Conservation (phyloP, 2,113 vertebrate genomes). For the Coregonus clupeaformis region DNA sequence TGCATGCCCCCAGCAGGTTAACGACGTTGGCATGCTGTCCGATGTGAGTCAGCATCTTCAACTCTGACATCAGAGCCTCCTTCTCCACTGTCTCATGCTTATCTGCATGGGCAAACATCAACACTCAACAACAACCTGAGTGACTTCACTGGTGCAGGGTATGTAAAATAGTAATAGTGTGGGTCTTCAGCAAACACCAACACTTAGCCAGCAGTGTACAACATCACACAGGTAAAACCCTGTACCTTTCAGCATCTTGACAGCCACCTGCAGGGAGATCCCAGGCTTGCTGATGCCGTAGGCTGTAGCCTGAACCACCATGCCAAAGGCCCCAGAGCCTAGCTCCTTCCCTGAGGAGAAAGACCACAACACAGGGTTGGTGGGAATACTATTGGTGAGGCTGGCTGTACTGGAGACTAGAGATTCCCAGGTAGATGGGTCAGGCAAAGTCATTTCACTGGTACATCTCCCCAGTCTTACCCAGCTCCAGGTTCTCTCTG, state of each 20-base stretch:
- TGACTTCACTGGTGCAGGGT: not conserved
- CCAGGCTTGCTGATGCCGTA: constrained; percentile 86
- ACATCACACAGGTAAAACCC: too few relatives aligned
- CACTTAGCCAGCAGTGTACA: too few relatives aligned
- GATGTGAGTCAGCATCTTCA: constrained; percentile 95
- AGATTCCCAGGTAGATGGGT: not conserved
- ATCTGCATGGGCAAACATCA: constrained; percentile 69
- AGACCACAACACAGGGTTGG: not conserved
- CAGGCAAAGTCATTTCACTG: not conserved
- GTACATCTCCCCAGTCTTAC: constrained; percentile 67
- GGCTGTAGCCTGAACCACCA: constrained; percentile 89
- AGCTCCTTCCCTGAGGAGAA: constrained; percentile 80
- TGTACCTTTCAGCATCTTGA: constrained; percentile 97
- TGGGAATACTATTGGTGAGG: not conserved
- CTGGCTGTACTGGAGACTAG: too few relatives aligned
- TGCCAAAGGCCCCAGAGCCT: constrained; percentile 94
- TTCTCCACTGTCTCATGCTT: constrained; percentile 86
- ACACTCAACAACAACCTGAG: not conserved
- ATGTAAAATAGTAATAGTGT: too few relatives aligned
- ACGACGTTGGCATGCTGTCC: constrained; percentile 90
- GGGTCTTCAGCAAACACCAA: too few relatives aligned
- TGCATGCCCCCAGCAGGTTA: constrained; percentile 94
- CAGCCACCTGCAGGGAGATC: constrained; percentile 87
- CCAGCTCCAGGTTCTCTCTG: constrained; percentile 91
- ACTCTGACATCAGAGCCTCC: constrained; percentile 94